Percentiles rank a stretch among this genome's conserved stretches.
These are phyloP conservation scores for Ispidina picta DNA, from an alignment of 2,797 vertebrate genomes.

Conservation along the genomic window DNA sequence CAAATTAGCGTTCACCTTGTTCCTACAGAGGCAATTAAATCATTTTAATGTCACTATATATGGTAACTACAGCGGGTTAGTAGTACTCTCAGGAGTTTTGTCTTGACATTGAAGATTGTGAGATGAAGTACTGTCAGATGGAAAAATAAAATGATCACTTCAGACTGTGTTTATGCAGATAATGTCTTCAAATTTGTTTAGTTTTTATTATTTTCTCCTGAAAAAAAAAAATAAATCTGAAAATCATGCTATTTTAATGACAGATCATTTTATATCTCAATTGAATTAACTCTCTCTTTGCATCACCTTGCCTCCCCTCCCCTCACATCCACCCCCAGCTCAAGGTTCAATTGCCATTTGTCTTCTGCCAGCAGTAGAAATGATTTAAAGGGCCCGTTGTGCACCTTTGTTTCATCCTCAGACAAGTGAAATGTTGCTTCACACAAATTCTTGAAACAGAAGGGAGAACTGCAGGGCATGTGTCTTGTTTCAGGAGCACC, in stretches of 20 bases:
- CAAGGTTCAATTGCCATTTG: background rate
- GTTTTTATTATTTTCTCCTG: background rate
- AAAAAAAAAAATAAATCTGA: background rate
- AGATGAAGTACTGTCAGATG: background rate
- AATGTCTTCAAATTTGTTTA: background rate
- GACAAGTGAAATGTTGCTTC: background rate
- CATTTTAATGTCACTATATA: background rate
- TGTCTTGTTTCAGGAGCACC: background rate
- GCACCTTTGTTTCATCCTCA: background rate
- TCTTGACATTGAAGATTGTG: conserved; percentile 1
- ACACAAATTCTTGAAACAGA: background rate
- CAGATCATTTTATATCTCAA: background rate
- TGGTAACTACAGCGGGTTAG: conserved; percentile 1
- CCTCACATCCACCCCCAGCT: background rate
- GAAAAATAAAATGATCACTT: background rate
- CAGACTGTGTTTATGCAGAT: background rate
- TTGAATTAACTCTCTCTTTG: background rate
- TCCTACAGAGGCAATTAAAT: conserved; percentile 15
- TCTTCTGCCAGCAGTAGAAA: background rate
- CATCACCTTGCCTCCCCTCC: too few relatives aligned
- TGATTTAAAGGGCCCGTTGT: background rate
- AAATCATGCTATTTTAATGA: background rate
- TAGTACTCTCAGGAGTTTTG: background rate
- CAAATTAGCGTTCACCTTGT: background rate
- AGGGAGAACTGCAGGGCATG: background rate